Conservation (phyloP, 2,797 vertebrate genomes). For the Cryptoprocta ferox region DNA sequence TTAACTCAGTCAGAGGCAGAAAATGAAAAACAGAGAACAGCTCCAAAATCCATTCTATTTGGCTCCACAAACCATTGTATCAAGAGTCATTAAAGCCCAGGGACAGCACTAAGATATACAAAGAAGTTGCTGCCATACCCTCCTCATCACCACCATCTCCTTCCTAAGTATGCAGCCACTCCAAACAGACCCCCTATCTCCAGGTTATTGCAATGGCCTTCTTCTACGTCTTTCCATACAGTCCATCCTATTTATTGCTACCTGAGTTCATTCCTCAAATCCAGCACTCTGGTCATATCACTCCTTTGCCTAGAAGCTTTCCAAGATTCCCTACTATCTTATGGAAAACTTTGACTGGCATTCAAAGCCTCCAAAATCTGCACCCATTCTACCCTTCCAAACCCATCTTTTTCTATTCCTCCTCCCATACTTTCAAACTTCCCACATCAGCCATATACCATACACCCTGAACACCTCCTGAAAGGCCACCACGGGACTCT, state of each 20-base stretch:
- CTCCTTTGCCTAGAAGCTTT: background rate
- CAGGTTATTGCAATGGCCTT: background rate
- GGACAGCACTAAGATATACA: background rate
- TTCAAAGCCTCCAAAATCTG: background rate
- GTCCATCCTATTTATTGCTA: background rate
- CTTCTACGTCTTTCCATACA: background rate
- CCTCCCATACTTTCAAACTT: background rate
- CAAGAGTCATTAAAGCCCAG: background rate
- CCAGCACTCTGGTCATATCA: too few species aligned
- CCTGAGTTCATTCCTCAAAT: background rate
- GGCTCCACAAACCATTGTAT: background rate
- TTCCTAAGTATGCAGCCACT: background rate
- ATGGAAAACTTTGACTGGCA: background rate
- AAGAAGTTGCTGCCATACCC: background rate
- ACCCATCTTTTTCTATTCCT: background rate
- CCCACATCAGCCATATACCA: background rate
- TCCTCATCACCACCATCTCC: background rate
- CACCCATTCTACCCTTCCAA: background rate
- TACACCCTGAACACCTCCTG: background rate
- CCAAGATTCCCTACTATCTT: background rate
- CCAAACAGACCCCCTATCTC: too few species aligned
- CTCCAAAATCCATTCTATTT: background rate
- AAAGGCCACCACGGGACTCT: background rate
- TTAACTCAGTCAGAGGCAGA: constrained; percentile 24
- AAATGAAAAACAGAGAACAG: background rate